Percentiles rank a stretch among this genome's conserved stretches.
Conservation (phyloP, 2,113 vertebrate genomes). For the Strix uralensis region DNA sequence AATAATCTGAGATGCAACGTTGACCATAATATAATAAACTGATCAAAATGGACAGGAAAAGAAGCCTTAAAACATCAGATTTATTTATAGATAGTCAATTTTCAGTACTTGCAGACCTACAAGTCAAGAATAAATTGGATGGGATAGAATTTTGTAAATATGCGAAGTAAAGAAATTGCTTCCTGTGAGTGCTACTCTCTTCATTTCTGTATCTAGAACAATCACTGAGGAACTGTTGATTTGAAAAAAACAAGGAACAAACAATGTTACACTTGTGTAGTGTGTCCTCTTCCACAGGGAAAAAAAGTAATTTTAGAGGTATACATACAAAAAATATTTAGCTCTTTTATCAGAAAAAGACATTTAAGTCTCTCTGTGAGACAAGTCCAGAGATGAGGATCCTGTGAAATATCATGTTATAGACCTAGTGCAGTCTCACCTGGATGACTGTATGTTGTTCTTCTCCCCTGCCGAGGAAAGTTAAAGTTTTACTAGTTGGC, state of each 20-base stretch:
- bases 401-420: background rate
- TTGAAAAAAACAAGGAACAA: background rate
- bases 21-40: background rate
- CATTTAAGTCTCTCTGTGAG: background rate
- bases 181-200: background rate
- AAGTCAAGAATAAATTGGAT: background rate
- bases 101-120: background rate
- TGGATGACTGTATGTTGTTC: background rate
- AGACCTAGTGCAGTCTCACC: background rate
- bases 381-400: background rate
- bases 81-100: conserved; percentile 28
- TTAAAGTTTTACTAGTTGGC: background rate
- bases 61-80: background rate
- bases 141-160: conserved; percentile 14
- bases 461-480: background rate
- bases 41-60: background rate
- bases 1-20: background rate
- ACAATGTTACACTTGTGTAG: background rate
- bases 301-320: background rate
- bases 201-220: conserved; percentile 13
- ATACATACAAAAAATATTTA: background rate
- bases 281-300: background rate
- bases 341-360: background rate
- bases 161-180: background rate
- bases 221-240: background rate